Evolutionary conservation across 2,888 invertebrate genomes (phyloP), one percentile per base, ranked within the genome.

Genomic region (Sussaba pulchella): DNA sequence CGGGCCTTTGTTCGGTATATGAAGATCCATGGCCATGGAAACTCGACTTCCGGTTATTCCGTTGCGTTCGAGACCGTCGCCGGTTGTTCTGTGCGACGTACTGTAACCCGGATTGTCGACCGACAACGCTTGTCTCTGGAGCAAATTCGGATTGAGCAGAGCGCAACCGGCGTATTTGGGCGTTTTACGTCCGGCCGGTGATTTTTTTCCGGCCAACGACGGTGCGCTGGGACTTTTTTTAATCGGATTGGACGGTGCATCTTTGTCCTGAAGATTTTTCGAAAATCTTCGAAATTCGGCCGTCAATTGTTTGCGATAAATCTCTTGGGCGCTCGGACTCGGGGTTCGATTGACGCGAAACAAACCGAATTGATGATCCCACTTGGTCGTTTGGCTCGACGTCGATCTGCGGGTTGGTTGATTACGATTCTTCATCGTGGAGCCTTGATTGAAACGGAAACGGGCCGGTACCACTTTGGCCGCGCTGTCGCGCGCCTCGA

Each of bases 401-500:
- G 87, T 94, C 89, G 82, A 94, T 87, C 83, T 93, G 90, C 92
- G 90, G 59, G 89, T 91, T n/a, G 93, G 88, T 82, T 91, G 89
- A 75, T 88, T 88, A 8, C 91, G 88, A 64, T 84, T 85, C 82
- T 86, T 90, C 83, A 88, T 71, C 64, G 91, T 89, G 24, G 89
- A 87, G 17, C 87, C 82, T 72, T 91, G 91, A 72, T 85, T 89
- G 79, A 90, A 89, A 2, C 92, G 90, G 78, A 95, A 93, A 21
- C 95, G 94, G 39, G 97, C 97, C 0, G 98, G 98, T 14, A 97
- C 97, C 69, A 98, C 97, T 92, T 96, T 97, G 1, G 98, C 97
- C 0, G 99, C 97, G 81, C 97, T 97, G 92, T 99, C 99, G 2
- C 99, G 95, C 0, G 98, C 98, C 91, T 99, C 99, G 90, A 99